Percentiles rank a stretch among this genome's conserved stretches.
phyloP scores from a whole-genome alignment of 1,140 invertebrate genomes.

The Teleogryllus occipitalis region DNA sequence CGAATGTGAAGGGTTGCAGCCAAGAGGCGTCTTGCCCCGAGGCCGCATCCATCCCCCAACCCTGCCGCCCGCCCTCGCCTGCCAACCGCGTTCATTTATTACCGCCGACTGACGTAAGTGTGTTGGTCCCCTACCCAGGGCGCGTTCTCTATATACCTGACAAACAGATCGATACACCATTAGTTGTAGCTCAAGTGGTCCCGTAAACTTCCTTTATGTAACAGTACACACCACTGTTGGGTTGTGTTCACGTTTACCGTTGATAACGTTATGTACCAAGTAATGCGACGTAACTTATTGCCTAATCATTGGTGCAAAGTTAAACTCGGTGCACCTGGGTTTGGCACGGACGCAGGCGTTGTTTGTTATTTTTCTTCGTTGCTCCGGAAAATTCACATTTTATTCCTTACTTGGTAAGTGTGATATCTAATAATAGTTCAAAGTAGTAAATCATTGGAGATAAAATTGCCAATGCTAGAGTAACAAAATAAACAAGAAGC shows the following conservation, averaged over 20 bases:
- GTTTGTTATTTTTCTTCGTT: no score
- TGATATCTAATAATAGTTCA: no score
- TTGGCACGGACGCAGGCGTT: no score
- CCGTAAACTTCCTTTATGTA: conserved; percentile 4
- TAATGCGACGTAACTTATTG: not conserved
- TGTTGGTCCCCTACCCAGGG: not conserved
- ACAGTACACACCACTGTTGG: not conserved
- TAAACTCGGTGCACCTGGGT: no score
- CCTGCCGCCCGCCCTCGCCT: no score
- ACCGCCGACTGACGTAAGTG: not conserved
- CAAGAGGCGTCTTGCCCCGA: not conserved
- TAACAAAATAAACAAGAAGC: no score
- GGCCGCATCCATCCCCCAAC: not conserved
- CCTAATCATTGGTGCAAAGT: no score
- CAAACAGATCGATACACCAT: conserved; percentile 4
- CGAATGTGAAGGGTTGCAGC: not conserved
- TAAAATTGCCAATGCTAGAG: no score
- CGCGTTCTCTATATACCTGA: not conserved
- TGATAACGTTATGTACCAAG: not conserved
- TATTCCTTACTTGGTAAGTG: no score
- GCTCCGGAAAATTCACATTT: no score
- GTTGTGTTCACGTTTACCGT: not conserved
- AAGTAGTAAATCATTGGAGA: no score
- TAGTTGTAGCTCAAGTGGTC: not conserved
- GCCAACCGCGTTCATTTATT: not conserved